Conservation (phyloP, 1,140 invertebrate genomes). For the Heliconius melpomene region DNA sequence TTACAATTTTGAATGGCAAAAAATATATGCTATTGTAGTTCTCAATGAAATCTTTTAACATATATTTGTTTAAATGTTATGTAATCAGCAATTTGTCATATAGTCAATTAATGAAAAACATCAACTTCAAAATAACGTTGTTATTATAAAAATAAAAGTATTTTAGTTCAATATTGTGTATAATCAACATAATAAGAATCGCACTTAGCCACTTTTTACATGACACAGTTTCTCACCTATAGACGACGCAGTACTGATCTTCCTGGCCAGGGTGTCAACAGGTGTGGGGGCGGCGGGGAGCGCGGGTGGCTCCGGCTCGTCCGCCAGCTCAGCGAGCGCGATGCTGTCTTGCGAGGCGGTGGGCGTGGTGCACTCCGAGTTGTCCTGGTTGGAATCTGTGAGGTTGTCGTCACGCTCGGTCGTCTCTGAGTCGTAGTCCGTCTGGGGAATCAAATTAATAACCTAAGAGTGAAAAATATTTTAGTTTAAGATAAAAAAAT, state of each 20-base stretch:
- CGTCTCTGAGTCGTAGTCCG: slow-evolving; percentile 77
- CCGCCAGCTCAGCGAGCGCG: slow-evolving; percentile 68
- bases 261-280: slow-evolving; percentile 49
- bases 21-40: not conserved
- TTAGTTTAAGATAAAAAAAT: no score
- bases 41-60: not conserved
- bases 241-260: slow-evolving; percentile 74
- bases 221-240: slow-evolving; percentile 49
- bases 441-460: slow-evolving; percentile 41
- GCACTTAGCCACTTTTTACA: no score
- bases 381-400: slow-evolving; percentile 80
- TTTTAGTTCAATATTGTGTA: slow-evolving; percentile 22
- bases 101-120: no score
- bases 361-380: slow-evolving; percentile 79
- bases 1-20: not conserved
- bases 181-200: not conserved
- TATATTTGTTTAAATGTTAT: no score
- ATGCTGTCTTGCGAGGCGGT: slow-evolving; percentile 76
- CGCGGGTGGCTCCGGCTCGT: slow-evolving; percentile 53
- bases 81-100: no score
- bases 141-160: slow-evolving; percentile 20
- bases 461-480: not conserved
- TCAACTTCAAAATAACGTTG: no score
- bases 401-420: slow-evolving; percentile 78
- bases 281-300: slow-evolving; percentile 28